These are phyloP conservation scores for Tenualosa ilisha DNA, from an alignment of 2,797 vertebrate genomes.

Conservation along the genomic window DNA sequence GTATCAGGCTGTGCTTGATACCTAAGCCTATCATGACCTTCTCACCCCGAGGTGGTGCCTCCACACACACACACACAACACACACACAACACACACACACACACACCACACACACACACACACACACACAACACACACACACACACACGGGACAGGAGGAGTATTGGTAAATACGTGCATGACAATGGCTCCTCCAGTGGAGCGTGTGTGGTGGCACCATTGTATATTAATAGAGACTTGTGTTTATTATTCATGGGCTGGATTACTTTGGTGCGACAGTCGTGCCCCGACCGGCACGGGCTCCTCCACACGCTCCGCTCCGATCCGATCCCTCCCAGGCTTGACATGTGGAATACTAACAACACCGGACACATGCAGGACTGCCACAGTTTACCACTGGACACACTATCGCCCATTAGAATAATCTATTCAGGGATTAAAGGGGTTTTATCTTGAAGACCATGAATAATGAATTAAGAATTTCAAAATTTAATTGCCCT, in stretches of 20 bases:
- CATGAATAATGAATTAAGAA: constrained; percentile 81
- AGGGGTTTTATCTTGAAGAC: constrained; percentile 77
- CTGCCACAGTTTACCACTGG: constrained; percentile 66
- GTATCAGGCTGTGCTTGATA: neutral
- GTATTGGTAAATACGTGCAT: constrained; percentile 63
- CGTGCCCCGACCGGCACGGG: constrained; percentile 53
- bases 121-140: neutral
- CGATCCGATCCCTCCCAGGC: constrained; percentile 50
- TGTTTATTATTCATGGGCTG: constrained; percentile 77
- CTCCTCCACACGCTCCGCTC: constrained; percentile 47
- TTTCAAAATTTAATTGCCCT: constrained; percentile 81
- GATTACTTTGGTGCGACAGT: constrained; percentile 68
- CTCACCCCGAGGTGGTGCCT: neutral
- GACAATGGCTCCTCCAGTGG: constrained; percentile 62
- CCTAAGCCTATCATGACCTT: neutral
- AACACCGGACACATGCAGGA: constrained; percentile 70
- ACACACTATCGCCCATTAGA: constrained; percentile 74
- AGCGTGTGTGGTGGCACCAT: constrained; percentile 53
- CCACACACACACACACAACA: neutral
- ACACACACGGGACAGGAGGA: constrained; percentile 40
- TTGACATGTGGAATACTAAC: constrained; percentile 74
- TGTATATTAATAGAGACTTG: constrained; percentile 69
- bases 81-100: constrained; percentile 14
- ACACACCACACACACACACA: neutral
- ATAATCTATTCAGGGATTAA: constrained; percentile 86